These are phyloP conservation scores for Scarus forsteni DNA, from an alignment of 2,797 vertebrate species.

Conservation along the genomic window DNA sequence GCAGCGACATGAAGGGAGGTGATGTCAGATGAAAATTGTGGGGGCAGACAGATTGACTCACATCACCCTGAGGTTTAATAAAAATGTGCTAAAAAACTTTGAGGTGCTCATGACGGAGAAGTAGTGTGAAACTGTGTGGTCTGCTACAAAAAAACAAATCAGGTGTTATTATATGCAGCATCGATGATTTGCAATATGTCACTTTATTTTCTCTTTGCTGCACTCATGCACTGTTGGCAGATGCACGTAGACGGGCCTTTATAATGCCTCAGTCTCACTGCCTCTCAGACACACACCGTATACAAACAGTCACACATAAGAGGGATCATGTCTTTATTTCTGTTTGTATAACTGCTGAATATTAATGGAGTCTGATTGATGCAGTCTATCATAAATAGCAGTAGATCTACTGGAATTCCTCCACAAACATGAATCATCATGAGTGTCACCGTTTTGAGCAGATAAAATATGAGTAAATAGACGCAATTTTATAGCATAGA, in stretches of 20 bases:
- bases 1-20: slow-evolving; percentile 46
- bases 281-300: slow-evolving; percentile 34
- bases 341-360: slow-evolving; percentile 66
- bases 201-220: slow-evolving; percentile 51
- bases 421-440: slow-evolving; percentile 62
- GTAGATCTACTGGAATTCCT: slow-evolving; percentile 63
- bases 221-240: slow-evolving; percentile 61
- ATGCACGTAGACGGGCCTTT: slow-evolving; percentile 30
- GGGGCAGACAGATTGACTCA: slow-evolving; percentile 66
- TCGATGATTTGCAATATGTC: slow-evolving; percentile 67
- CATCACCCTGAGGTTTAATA: slow-evolving; percentile 72
- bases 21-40: slow-evolving; percentile 43
- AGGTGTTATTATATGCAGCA: slow-evolving; percentile 65
- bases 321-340: slow-evolving; percentile 50
- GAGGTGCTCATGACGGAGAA: slow-evolving; percentile 63
- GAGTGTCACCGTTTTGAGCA: slow-evolving; percentile 45
- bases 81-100: slow-evolving; percentile 79
- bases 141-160: slow-evolving; percentile 61
- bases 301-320: slow-evolving; percentile 34
- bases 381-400: slow-evolving; percentile 69
- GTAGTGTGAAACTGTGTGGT: slow-evolving; percentile 41
- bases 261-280: slow-evolving; percentile 49
- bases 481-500: slow-evolving; percentile 46
- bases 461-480: slow-evolving; percentile 28
- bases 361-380: slow-evolving; percentile 69